Conservation (phyloP, 53 echinoderm and acorn worm genomes). For the Holothuria scabra region DNA sequence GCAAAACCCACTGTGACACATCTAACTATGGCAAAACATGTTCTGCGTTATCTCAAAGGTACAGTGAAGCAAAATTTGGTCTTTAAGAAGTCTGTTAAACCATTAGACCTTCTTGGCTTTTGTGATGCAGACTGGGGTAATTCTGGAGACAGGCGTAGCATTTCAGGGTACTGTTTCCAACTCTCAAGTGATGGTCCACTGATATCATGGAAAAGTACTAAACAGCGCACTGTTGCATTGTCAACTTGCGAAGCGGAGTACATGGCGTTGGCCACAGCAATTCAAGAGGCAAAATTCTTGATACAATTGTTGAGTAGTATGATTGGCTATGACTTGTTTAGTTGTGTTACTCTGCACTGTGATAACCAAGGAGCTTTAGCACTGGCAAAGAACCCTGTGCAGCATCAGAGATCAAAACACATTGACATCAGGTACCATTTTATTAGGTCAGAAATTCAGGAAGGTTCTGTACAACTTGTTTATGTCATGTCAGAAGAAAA, state of each 20-base stretch:
- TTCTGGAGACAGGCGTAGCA: constrained; percentile 45
- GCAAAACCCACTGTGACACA: constrained; percentile 9
- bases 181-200: constrained; percentile 32
- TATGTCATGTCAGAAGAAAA: too few relatives aligned
- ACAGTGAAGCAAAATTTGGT: constrained; percentile 40
- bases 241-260: constrained; percentile 64
- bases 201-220: constrained; percentile 57
- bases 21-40: constrained; percentile 36
- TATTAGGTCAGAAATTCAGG: too few relatives aligned
- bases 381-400: constrained; percentile 54
- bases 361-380: constrained; percentile 65
- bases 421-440: too few relatives aligned
- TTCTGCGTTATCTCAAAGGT: constrained; percentile 50
- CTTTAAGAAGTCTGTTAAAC: constrained; percentile 38
- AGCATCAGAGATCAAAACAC: constrained; percentile 54
- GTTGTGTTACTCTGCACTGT: constrained; percentile 22
- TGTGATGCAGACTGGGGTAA: constrained; percentile 47
- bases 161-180: constrained; percentile 54
- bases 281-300: constrained; percentile 51
- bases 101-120: constrained; percentile 42
- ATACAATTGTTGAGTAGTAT: constrained; percentile 47
- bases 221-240: constrained; percentile 53
- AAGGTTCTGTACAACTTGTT: too few relatives aligned
- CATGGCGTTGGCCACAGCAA: constrained; percentile 53
- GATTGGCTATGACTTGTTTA: not conserved